Evolutionary conservation across 64 coral and sea anemone species (phyloP).

Genomic region (Stylophora pistillata): DNA sequence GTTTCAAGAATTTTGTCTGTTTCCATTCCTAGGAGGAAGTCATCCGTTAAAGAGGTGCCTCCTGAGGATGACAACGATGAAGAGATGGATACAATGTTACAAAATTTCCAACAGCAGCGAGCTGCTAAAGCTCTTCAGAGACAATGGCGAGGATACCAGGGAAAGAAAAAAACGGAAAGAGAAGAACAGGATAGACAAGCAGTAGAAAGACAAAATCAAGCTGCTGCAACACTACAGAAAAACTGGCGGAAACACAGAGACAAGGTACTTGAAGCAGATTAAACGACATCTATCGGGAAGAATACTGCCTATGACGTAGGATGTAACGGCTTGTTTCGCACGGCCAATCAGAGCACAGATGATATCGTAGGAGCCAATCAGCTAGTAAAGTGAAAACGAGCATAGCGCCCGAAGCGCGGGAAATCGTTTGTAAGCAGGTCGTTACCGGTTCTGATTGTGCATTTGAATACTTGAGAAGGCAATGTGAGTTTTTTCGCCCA

Average conservation of each 20-base stretch:
- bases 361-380: no score
- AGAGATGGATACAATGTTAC: constrained; percentile 47
- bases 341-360: no score
- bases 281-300: no score
- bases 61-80: constrained; percentile 13
- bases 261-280: constrained; percentile 21
- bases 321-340: no score
- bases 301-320: background rate
- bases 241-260: constrained; percentile 83
- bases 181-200: constrained; percentile 1
- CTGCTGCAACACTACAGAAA: constrained; percentile 80
- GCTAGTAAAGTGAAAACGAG: no score
- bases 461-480: no score
- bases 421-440: no score
- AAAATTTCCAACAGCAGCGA: constrained; percentile 54
- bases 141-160: constrained; percentile 36
- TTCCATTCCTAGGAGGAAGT: constrained; percentile 1
- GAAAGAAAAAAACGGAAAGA: background rate
- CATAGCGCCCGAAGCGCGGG: no score
- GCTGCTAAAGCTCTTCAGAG: constrained; percentile 59
- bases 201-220: constrained; percentile 44
- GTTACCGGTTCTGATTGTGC: no score
- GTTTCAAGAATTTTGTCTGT: background rate
- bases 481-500: no score
- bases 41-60: background rate